Conservation (phyloP, 2,888 invertebrate genomes). For the Amphipyra berbera region DNA sequence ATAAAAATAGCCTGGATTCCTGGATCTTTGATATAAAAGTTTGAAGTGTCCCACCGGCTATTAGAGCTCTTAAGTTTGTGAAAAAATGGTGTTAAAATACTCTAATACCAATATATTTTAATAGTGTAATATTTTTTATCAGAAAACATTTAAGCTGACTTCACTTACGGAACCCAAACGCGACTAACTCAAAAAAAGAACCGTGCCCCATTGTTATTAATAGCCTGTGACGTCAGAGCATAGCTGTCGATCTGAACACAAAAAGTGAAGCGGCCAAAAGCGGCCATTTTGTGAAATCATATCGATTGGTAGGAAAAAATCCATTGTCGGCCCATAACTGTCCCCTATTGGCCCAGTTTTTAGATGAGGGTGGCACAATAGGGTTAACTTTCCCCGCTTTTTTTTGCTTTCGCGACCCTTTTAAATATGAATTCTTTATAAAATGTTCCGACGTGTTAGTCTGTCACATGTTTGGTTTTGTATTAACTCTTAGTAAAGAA, state of each 20-base stretch:
- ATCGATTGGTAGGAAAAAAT: conserved; percentile 88
- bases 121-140: too few relatives aligned
- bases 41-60: too few relatives aligned
- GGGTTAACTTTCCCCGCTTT: conserved; percentile 80
- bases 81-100: too few relatives aligned
- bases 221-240: conserved; percentile 55
- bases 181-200: conserved; percentile 30
- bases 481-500: conserved; percentile 14
- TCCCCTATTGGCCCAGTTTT: conserved; percentile 88
- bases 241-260: conserved; percentile 58
- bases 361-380: conserved; percentile 82
- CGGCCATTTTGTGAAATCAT: conserved; percentile 85
- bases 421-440: conserved; percentile 77
- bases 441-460: conserved; percentile 67
- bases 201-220: conserved; percentile 54
- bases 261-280: conserved; percentile 63
- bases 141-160: too few relatives aligned
- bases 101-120: too few relatives aligned
- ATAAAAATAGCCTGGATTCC: too few relatives aligned
- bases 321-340: conserved; percentile 79
- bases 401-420: conserved; percentile 72
- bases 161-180: conserved; percentile 31
- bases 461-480: conserved; percentile 47
- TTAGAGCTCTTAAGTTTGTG: too few relatives aligned
- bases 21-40: too few relatives aligned